Base-by-base conservation (phyloP, 2,797 vertebrate species). In the Austrolebias charrua region DNA sequence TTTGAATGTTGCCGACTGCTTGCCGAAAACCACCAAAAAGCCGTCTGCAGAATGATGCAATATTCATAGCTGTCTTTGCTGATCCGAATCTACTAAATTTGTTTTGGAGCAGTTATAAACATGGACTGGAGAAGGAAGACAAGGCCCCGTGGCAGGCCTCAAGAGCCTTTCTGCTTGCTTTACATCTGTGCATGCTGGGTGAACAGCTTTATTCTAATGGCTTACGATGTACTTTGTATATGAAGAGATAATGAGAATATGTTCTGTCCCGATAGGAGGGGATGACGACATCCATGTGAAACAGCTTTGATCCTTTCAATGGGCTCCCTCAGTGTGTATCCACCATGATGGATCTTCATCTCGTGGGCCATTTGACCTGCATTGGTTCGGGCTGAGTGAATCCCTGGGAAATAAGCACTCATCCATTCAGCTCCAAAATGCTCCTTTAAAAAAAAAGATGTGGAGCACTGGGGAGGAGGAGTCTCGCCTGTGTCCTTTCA, bases 201-300 rank as follows among this genome's bases (percentile, higher is more conserved):
- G 85, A 84, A 79, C 35, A 16, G 48, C 77, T 81, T 89, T 85
- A 80, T 85, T 86, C 79, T 76, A 63, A 69, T 31, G 60, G 48
- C 54, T 66, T 51, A 51, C 12, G 43, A 75, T 85, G 69, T n/a
- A n/a, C n/a, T n/a, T n/a, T n/a, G n/a, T 81, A 76, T 81, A 79
- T 75, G 75, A 70, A 68, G 75, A 60, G 79, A 81, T 91, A 86
- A 90, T 81, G 83, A 86, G 82, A 85, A 66, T 65, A 74, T 24
- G 33, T 71, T 81, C 59, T 35, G 63, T 78, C 63, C 71, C 79
- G 81, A 88, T 74, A 82, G 75, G 80, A 78, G 46, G 40, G 82
- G 83, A 88, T 89, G 88, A 89, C 89, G 86, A 90, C 88, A 90
- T 85, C 73, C 42, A 86, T 82, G 80, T 73, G 87, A 86, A 90